Evolutionary conservation across 2,113 vertebrate genomes (phyloP).

Genomic region (Panthera tigris): DNA sequence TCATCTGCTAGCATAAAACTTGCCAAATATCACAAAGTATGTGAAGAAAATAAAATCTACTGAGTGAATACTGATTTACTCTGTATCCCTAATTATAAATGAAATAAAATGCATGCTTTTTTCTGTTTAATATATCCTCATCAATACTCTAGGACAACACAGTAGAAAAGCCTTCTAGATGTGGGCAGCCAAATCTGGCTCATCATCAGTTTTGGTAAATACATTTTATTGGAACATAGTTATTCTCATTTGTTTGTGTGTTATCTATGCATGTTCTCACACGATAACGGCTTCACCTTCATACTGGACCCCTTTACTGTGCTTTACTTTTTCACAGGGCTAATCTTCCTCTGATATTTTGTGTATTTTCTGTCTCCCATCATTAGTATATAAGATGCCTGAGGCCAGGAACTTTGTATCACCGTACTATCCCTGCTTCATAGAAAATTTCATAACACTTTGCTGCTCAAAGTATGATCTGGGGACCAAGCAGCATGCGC

Average conservation of each 20-base stretch:
- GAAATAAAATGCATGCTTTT: not conserved
- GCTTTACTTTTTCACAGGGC: not conserved
- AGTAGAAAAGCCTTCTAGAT: not conserved
- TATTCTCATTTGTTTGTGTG: not conserved
- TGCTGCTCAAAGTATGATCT: not conserved
- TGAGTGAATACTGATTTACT: not conserved
- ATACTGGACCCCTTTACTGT: not conserved
- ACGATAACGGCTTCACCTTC: not conserved
- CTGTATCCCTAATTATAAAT: not conserved
- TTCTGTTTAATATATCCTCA: not conserved
- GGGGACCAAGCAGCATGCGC: not conserved
- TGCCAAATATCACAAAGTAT: not conserved
- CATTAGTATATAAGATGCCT: not conserved
- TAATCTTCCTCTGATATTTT: not conserved
- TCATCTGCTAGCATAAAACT: not conserved
- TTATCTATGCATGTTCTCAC: not conserved
- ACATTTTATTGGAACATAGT: not conserved
- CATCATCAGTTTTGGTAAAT: not conserved
- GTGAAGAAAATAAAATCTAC: not conserved
- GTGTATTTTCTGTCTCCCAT: not conserved
- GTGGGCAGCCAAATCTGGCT: not conserved
- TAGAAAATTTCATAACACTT: not conserved
- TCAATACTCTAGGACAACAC: not conserved
- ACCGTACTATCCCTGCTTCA: not conserved
- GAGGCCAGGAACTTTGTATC: not conserved